Percentiles rank a stretch among this genome's conserved stretches.
Evolutionary conservation across 2,797 vertebrate species (phyloP).

Genomic region (Nannoperca obscura): DNA sequence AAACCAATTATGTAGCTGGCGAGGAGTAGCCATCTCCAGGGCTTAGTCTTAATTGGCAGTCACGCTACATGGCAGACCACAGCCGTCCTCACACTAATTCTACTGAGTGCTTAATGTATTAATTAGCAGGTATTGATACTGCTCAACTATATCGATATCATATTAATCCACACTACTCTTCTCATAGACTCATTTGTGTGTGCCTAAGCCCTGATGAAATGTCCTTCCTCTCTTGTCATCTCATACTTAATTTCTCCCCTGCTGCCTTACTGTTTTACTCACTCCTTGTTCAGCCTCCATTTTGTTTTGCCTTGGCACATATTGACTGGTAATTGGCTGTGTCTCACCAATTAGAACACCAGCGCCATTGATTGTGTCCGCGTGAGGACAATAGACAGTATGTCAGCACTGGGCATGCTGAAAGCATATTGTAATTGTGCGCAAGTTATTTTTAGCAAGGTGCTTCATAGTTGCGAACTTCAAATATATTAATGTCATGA

Average conservation of each 20-base stretch:
- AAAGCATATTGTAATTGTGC: constrained; percentile 14
- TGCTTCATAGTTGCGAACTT: neutral
- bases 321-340: constrained; percentile 60
- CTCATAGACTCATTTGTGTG: constrained; percentile 37
- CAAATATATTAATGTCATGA: neutral
- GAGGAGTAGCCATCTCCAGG: constrained; percentile 72
- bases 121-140: constrained; percentile 79
- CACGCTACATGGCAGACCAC: constrained; percentile 64
- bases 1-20: constrained; percentile 73
- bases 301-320: constrained; percentile 44
- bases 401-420: neutral
- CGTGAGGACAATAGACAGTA: constrained; percentile 24
- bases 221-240: constrained; percentile 22
- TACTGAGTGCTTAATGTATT: constrained; percentile 73
- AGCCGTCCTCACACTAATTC: constrained; percentile 66
- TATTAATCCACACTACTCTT: constrained; percentile 70
- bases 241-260: constrained; percentile 21
- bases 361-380: constrained; percentile 63
- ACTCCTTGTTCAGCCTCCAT: constrained; percentile 20
- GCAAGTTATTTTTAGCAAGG: neutral
- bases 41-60: constrained; percentile 81
- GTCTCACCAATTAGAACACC: constrained; percentile 57
- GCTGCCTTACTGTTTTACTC: neutral
- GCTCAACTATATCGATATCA: constrained; percentile 76
- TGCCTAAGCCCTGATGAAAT: constrained; percentile 44